A percentile compares a stretch with the other conserved stretches of the same genome.
Evolutionary conservation across 1,140 invertebrate genomes (phyloP).

Genomic region (Samia ricini): DNA sequence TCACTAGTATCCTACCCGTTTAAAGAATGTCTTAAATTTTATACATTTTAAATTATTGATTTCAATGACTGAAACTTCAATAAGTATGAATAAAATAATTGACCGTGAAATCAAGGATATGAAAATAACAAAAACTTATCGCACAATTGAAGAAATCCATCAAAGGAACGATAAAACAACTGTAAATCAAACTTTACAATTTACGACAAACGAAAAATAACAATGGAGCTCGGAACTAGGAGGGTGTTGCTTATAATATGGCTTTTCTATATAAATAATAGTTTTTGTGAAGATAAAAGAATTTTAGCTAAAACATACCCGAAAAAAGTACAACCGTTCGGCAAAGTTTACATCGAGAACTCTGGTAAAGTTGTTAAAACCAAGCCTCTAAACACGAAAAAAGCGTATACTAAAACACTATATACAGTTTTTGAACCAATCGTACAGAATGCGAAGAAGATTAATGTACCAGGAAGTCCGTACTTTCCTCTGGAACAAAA

Average conservation of each 20-base stretch:
- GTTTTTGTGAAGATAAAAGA: slow-evolving; percentile 17
- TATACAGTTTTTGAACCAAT: slow-evolving; percentile 32
- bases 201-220: slow-evolving; percentile 1
- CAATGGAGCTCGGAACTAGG: slow-evolving; percentile 4
- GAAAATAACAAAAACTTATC: slow-evolving; percentile 31
- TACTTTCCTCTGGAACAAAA: slow-evolving; percentile 29
- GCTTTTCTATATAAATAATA: slow-evolving; percentile 16
- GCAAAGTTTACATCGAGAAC: slow-evolving; percentile 10
- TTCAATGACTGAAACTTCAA: not conserved
- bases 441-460: slow-evolving; percentile 6
- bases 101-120: not conserved
- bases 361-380: slow-evolving; percentile 8
- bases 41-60: too few species aligned
- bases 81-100: not conserved
- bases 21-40: too few species aligned
- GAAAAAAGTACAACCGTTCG: slow-evolving; percentile 31
- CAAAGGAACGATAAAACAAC: slow-evolving; percentile 39
- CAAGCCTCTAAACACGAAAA: slow-evolving; percentile 11
- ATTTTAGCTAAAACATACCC: slow-evolving; percentile 23
- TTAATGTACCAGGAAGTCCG: slow-evolving; percentile 28
- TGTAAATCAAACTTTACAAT: slow-evolving; percentile 33
- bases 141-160: slow-evolving; percentile 33
- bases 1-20: too few species aligned
- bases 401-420: not conserved
- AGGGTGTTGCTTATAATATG: slow-evolving; percentile 22